phyloP scores from a whole-genome alignment of 2,797 vertebrate genomes.

The Rhodeus uyekii region DNA sequence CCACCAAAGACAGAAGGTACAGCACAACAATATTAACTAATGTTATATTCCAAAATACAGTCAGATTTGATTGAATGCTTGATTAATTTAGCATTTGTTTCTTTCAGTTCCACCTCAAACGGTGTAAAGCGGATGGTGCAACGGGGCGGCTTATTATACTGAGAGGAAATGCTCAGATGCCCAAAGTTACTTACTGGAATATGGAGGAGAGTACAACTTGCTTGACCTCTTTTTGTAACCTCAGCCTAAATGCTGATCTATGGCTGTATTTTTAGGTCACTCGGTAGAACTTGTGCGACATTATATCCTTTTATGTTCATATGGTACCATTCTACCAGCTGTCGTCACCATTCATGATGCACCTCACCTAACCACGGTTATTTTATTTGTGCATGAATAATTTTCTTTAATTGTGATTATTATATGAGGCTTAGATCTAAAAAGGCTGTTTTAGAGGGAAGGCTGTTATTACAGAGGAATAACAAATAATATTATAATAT shows the following conservation, averaged over 20 bases:
- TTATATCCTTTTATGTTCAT: not conserved
- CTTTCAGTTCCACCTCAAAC: constrained; percentile 74
- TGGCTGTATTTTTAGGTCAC: constrained; percentile 19
- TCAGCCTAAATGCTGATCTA: constrained; percentile 22
- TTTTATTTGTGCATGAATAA: constrained; percentile 13
- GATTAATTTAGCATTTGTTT: not conserved
- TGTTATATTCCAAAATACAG: not conserved
- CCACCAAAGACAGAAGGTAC: constrained; percentile 78
- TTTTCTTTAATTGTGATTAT: not conserved
- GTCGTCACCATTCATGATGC: not conserved
- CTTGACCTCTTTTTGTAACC: constrained; percentile 33
- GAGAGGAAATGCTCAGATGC: constrained; percentile 16
- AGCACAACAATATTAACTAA: not conserved
- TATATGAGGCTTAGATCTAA: not conserved
- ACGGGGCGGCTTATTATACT: constrained; percentile 21
- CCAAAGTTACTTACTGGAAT: constrained; percentile 36
- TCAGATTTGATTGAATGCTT: not conserved
- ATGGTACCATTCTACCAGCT: too few relatives aligned
- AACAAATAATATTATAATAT: too few relatives aligned
- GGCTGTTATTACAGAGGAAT: too few relatives aligned
- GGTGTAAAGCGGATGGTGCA: constrained; percentile 66
- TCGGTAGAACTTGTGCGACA: not conserved
- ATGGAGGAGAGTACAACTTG: constrained; percentile 29
- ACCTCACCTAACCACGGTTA: not conserved
- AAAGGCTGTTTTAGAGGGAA: not conserved